phyloP scores from a whole-genome alignment of 1,140 invertebrate species.

The Myzus persicae region DNA sequence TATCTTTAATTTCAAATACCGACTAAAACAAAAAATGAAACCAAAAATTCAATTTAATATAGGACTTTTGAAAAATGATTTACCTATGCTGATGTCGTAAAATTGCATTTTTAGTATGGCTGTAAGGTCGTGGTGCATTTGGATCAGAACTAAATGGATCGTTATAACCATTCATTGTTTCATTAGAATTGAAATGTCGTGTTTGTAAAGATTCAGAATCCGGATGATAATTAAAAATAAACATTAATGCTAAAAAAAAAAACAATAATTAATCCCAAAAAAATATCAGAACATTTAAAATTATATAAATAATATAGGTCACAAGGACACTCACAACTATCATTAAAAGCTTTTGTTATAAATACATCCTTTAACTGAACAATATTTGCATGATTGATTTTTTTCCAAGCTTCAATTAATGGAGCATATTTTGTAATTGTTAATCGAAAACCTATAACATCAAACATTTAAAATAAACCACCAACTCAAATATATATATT shows the following conservation, averaged over 20 bases:
- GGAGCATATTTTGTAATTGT: constrained; percentile 85
- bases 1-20: no score
- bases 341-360: constrained; percentile 93
- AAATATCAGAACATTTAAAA: neutral
- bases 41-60: neutral
- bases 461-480: neutral
- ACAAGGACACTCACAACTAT: constrained; percentile 84
- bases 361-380: constrained; percentile 92
- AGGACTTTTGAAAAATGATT: neutral
- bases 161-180: constrained; percentile 75
- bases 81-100: constrained; percentile 71
- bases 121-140: constrained; percentile 80
- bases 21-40: neutral
- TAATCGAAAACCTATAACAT: constrained; percentile 73
- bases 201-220: constrained; percentile 85
- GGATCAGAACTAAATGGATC: constrained; percentile 86
- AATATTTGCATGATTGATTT: constrained; percentile 90
- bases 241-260: constrained; percentile 82
- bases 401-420: constrained; percentile 91
- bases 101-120: constrained; percentile 83
- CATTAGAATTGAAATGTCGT: constrained; percentile 80
- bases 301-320: neutral
- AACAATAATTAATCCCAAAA: constrained; percentile 8
- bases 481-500: no score
- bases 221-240: constrained; percentile 96